Evolutionary conservation across 2,888 invertebrate genomes (phyloP).

Genomic region (Agrotis clavis): DNA sequence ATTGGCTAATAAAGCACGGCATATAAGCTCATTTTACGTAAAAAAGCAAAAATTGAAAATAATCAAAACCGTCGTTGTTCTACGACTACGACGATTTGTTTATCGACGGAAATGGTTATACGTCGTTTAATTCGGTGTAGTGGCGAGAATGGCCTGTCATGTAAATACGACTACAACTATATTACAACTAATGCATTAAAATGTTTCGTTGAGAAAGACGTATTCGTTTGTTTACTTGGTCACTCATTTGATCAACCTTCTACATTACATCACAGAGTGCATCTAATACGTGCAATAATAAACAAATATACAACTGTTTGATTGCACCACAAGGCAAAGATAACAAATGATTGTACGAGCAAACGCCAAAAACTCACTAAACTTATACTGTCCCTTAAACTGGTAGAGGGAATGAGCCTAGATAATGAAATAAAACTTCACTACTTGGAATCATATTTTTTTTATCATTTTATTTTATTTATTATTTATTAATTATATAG

Average conservation of each 20-base stretch:
- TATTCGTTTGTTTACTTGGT: not conserved
- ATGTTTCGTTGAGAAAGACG: not conserved
- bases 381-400: constrained; percentile 9
- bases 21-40: too few species aligned
- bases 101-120: too few species aligned
- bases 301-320: not conserved
- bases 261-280: too few species aligned
- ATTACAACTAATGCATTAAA: not conserved
- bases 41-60: too few species aligned
- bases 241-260: not conserved
- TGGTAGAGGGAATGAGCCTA: constrained; percentile 28
- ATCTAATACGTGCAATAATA: not conserved
- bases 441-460: constrained; percentile 28
- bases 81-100: too few species aligned
- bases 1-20: too few species aligned
- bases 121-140: too few species aligned
- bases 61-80: too few species aligned
- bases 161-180: too few species aligned
- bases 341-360: not conserved
- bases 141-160: too few species aligned
- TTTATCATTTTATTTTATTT: too few species aligned
- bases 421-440: constrained; percentile 31
- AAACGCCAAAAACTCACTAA: not conserved
- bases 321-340: not conserved
- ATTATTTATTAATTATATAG: too few species aligned